A percentile compares a stretch with the other conserved stretches of the same genome.
Conservation (phyloP, 2,113 vertebrate genomes). For the Embiotoca jacksoni region DNA sequence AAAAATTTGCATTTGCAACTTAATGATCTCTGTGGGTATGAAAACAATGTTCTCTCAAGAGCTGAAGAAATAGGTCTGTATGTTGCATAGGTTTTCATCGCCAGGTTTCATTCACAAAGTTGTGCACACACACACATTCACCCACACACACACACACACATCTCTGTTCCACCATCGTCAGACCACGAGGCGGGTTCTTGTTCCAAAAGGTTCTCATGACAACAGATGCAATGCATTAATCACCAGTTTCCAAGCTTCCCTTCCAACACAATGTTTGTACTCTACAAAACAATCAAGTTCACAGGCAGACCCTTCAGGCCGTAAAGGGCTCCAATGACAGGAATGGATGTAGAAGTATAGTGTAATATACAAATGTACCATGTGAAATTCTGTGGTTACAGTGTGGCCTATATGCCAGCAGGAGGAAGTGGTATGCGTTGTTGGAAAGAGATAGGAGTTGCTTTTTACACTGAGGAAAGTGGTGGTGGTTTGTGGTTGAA, state of each 20-base stretch:
- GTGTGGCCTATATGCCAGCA: conserved; percentile 19
- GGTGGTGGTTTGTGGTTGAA: conserved; percentile 33
- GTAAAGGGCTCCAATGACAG: conserved; percentile 40
- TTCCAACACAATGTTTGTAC: conserved; percentile 68
- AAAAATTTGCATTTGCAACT: too few species aligned
- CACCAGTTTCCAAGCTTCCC: conserved; percentile 68
- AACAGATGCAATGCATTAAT: conserved; percentile 71
- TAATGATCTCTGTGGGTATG: too few species aligned
- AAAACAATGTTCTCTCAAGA: too few species aligned
- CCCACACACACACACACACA: not conserved
- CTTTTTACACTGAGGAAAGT: conserved; percentile 27
- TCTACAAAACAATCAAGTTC: conserved; percentile 64
- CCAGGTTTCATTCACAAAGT: conserved; percentile 31
- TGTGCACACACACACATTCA: not conserved
- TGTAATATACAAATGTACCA: conserved; percentile 40
- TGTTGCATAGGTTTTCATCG: conserved; percentile 4
- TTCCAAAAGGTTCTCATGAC: conserved; percentile 62
- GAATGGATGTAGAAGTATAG: conserved; percentile 51
- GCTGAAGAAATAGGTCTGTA: not conserved
- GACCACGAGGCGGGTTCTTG: conserved; percentile 36
- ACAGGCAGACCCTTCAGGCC: conserved; percentile 40
- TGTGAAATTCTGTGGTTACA: conserved; percentile 44
- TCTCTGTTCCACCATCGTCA: conserved; percentile 24
- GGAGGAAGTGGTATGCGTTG: conserved; percentile 61
- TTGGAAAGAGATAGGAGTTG: conserved; percentile 36